Conservation (phyloP, 2,113 vertebrate genomes). For the Chionis minor region DNA sequence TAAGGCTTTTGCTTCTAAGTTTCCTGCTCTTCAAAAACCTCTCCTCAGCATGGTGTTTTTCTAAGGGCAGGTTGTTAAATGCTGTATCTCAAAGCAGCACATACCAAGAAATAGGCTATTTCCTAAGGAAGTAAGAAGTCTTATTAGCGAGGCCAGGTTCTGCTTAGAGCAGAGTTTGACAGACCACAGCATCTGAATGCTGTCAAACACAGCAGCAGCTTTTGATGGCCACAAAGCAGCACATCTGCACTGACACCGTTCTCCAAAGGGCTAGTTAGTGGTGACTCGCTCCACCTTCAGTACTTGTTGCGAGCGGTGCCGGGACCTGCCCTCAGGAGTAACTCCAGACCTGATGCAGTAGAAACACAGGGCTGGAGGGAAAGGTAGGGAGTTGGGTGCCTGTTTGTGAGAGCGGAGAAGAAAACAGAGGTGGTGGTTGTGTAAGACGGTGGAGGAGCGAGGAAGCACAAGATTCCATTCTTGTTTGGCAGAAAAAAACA, state of each 20-base stretch:
- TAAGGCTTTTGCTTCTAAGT: neutral
- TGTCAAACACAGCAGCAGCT: neutral
- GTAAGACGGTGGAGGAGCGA: neutral
- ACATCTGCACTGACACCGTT: neutral
- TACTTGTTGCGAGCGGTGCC: neutral
- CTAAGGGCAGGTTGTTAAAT: neutral
- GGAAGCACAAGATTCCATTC: neutral
- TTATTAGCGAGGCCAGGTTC: neutral
- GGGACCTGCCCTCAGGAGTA: neutral
- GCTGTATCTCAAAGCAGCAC: neutral
- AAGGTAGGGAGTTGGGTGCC: neutral
- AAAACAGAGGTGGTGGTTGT: neutral
- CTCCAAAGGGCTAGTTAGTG: neutral
- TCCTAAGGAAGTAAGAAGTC: neutral
- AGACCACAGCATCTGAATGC: fast-evolving
- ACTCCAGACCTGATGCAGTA: neutral
- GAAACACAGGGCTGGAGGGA: neutral
- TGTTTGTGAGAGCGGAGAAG: neutral
- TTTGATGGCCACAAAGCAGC: neutral
- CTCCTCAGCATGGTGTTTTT: neutral
- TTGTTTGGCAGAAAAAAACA: neutral
- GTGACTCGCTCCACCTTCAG: neutral
- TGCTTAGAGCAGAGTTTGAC: neutral
- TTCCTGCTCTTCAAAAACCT: neutral
- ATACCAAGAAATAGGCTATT: neutral